Conservation (phyloP, 2,888 invertebrate genomes). For the Platycheirus rosarum region DNA sequence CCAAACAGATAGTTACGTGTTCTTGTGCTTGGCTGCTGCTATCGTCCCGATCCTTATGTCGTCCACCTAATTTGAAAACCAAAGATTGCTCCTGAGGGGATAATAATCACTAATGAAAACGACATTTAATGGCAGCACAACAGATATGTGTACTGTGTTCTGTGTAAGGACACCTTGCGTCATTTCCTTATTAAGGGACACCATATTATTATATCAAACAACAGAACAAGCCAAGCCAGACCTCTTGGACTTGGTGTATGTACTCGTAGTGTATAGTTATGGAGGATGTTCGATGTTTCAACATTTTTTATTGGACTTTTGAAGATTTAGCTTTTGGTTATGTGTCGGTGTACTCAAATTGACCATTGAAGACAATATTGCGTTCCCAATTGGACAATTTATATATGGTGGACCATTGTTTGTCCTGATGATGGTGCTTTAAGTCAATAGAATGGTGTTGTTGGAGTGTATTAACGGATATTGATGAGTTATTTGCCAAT, state of each 20-base stretch:
- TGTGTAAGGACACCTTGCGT: constrained; percentile 69
- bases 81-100: constrained; percentile 73
- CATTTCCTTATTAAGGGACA: constrained; percentile 72
- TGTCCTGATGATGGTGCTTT: constrained; percentile 62
- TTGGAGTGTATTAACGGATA: constrained; percentile 69
- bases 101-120: constrained; percentile 74
- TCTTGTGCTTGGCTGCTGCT: constrained; percentile 15
- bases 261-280: not conserved
- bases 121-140: constrained; percentile 73
- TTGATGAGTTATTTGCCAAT: constrained; percentile 63
- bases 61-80: constrained; percentile 73
- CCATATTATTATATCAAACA: constrained; percentile 65
- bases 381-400: constrained; percentile 67
- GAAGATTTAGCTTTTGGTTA: constrained; percentile 13
- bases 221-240: constrained; percentile 42
- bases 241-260: not conserved
- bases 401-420: constrained; percentile 65
- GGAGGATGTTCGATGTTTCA: constrained; percentile 52
- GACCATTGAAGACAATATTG: constrained; percentile 69
- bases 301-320: constrained; percentile 62
- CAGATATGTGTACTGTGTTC: constrained; percentile 32
- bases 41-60: constrained; percentile 51
- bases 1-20: constrained; percentile 41
- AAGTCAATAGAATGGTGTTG: constrained; percentile 66
- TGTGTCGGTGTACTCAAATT: constrained; percentile 25